Evolutionary conservation across 2,888 invertebrate genomes (phyloP), one percentile per base, ranked within the genome.

Genomic region (Buathra laborator): DNA sequence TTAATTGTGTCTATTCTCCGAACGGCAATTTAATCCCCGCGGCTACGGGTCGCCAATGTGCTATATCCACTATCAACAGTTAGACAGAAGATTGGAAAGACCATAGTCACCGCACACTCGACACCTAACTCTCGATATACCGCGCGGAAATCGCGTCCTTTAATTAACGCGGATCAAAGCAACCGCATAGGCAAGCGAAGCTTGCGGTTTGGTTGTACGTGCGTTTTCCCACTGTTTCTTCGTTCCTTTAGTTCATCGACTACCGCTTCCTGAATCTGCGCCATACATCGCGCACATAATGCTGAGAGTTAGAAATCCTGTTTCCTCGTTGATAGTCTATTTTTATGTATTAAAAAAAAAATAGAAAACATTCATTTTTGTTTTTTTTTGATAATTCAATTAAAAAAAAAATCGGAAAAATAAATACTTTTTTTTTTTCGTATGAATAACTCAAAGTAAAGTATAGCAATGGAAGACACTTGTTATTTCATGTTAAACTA

Each of bases 111-210:
- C 62, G 32, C 62, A 32, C 62, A 14, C 14, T n/a, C 62, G 62
- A 14, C 62, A 37, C 51, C 16, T 29, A 24, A 51, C 32, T 14
- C 29, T 51, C 29, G 62, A 32, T 12, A 29, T 53, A 5, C n/a
- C 12, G 44, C 29, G 64, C 76, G 37, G 86, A 87, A 89, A 87
- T 86, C 84, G 83, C 72, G 78, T 80, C 86, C 87, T 87, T 89
- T 89, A 88, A 89, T 88, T 89, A 87, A 56, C 88, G 76, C 77
- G 86, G 89, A 89, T 89, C 89, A 89, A 89, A 89, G 89, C 76
- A 74, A 81, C 78, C 74, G 56, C 70, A 64, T 51, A 19, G 12
- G 10, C 12, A 29, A 24, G 44, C 46, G 43, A 16, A 16, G 9
- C 16, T 12, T 53, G 53, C 53, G 37, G 70, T 71, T 6, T 32